Percentiles rank a stretch among this genome's conserved stretches.
phyloP scores from a whole-genome alignment of 2,888 invertebrate genomes.

The Zygothrica quintamaculata region DNA sequence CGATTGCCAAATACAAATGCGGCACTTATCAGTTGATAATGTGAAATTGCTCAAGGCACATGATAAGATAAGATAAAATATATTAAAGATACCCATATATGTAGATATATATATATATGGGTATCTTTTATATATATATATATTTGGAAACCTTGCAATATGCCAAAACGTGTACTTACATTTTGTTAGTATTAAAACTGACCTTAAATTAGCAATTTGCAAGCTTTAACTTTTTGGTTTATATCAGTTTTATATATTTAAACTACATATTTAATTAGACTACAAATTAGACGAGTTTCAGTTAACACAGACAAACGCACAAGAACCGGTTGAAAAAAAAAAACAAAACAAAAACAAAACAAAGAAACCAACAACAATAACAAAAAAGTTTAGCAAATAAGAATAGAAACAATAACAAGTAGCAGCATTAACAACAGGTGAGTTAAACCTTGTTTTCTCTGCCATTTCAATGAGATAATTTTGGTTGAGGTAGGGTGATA shows the following conservation, averaged over 20 bases:
- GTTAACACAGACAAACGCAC: slow-evolving; percentile 1
- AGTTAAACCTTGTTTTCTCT: slow-evolving; percentile 30
- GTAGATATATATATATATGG: slow-evolving; percentile 1
- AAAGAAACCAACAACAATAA: slow-evolving; percentile 8
- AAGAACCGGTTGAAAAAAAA: slow-evolving; percentile 38
- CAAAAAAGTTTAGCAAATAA: slow-evolving; percentile 2
- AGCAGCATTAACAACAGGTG: slow-evolving; percentile 43
- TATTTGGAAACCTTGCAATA: slow-evolving; percentile 21
- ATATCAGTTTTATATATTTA: slow-evolving; percentile 16
- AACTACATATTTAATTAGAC: slow-evolving; percentile 5
- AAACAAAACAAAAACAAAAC: neutral
- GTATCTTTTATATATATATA: too few relatives aligned
- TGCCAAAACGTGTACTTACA: slow-evolving; percentile 27
- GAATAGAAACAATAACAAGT: slow-evolving; percentile 13
- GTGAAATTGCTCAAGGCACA: slow-evolving; percentile 56
- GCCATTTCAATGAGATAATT: neutral
- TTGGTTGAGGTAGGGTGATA: neutral
- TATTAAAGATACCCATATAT: slow-evolving; percentile 36
- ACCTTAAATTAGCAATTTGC: too few relatives aligned
- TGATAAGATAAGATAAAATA: slow-evolving; percentile 73
- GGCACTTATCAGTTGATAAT: slow-evolving; percentile 58
- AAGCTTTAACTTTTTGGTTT: too few relatives aligned
- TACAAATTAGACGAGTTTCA: slow-evolving; percentile 29
- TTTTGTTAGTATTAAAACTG: too few relatives aligned
- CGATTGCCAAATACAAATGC: slow-evolving; percentile 24